These are phyloP conservation scores for Holocentrus rufus DNA, from an alignment of 2,797 vertebrate species.

Conservation along the genomic window DNA sequence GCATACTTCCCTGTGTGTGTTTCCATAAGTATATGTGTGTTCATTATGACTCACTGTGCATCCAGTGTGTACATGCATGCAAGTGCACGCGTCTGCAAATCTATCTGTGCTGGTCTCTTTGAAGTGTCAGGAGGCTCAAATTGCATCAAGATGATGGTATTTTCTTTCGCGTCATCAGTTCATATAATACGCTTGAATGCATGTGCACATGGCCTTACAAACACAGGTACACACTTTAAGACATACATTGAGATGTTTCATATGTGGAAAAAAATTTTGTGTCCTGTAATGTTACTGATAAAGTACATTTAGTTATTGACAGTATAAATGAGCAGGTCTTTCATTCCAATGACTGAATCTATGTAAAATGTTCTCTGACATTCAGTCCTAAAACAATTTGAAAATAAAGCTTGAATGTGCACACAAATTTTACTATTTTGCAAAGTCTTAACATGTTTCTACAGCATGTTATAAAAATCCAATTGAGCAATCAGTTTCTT, in stretches of 20 bases:
- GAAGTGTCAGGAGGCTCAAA: background rate
- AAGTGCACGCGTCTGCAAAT: conserved; percentile 19
- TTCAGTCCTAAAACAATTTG: too few species aligned
- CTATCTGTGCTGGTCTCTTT: background rate
- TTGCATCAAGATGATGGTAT: background rate
- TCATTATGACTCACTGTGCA: background rate
- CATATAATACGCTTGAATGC: background rate
- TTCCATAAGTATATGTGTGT: background rate
- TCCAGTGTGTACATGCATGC: background rate
- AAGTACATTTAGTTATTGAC: background rate
- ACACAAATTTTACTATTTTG: too few species aligned
- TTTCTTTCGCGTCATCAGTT: too few species aligned
- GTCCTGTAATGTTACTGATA: background rate
- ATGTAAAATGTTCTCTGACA: too few species aligned
- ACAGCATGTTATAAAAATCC: too few species aligned
- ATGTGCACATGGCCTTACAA: background rate
- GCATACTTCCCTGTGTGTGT: background rate
- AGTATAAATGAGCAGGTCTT: too few species aligned
- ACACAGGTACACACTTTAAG: too few species aligned
- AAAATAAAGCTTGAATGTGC: too few species aligned
- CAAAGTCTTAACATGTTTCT: too few species aligned
- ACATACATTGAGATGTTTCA: background rate
- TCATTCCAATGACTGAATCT: too few species aligned
- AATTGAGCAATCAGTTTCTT: too few species aligned
- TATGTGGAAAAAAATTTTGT: background rate